A percentile compares a stretch with the other conserved stretches of the same genome.
These are phyloP conservation scores for Condylostylus longicornis DNA, from an alignment of 1,140 invertebrate genomes.

Conservation along the genomic window DNA sequence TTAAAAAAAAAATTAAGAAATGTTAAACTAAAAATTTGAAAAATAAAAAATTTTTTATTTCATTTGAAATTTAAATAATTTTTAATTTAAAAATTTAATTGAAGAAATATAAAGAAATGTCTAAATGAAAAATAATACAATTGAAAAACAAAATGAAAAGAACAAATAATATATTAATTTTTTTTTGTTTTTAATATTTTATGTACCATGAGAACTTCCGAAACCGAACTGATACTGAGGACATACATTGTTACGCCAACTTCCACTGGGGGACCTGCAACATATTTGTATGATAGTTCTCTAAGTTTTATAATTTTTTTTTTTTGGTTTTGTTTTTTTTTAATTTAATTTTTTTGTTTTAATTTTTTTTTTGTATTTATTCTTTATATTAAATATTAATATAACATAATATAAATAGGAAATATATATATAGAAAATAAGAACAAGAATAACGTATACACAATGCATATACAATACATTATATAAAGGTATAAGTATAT, in stretches of 20 bases:
- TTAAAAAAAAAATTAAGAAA: no score
- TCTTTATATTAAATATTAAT: background rate
- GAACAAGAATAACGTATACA: no score
- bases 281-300: conserved; percentile 34
- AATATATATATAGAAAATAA: no score
- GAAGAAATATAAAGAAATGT: background rate
- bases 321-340: conserved; percentile 3
- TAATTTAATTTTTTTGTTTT: background rate
- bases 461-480: no score
- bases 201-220: conserved; percentile 94
- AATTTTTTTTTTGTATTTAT: conserved; percentile 1
- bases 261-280: conserved; percentile 88
- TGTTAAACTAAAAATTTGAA: background rate
- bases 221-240: conserved; percentile 95
- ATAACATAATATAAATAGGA: background rate
- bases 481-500: no score
- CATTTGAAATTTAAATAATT: background rate
- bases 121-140: background rate
- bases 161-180: conserved; percentile 4
- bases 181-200: conserved; percentile 6
- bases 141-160: background rate
- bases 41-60: background rate
- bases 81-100: background rate
- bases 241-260: conserved; percentile 96
- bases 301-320: conserved; percentile 4